Percentiles rank a stretch among this genome's conserved stretches.
These are phyloP conservation scores for Eristalis arbustorum DNA, from an alignment of 2,888 invertebrate genomes.

Conservation along the genomic window DNA sequence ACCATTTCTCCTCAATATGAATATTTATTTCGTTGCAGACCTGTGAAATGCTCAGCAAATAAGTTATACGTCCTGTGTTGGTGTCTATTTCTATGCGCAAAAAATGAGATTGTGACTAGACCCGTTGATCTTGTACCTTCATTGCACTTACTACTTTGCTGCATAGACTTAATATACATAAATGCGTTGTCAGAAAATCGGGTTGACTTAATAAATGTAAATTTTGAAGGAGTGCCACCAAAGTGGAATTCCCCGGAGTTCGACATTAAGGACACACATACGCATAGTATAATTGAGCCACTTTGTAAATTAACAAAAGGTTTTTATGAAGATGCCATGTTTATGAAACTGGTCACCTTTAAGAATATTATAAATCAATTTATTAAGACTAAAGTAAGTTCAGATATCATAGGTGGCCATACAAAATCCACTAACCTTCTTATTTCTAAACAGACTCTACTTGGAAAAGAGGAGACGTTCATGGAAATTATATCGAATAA, in stretches of 20 bases:
- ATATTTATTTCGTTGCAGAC: slow-evolving; percentile 80
- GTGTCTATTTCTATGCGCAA: slow-evolving; percentile 94
- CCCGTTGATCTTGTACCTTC: slow-evolving; percentile 97
- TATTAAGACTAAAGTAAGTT: slow-evolving; percentile 75
- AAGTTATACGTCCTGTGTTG: slow-evolving; percentile 96
- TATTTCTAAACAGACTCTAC: slow-evolving; percentile 83
- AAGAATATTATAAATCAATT: slow-evolving; percentile 87
- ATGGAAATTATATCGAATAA: slow-evolving; percentile 88
- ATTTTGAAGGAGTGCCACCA: slow-evolving; percentile 88
- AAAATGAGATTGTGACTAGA: slow-evolving; percentile 91
- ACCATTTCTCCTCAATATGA: not conserved
- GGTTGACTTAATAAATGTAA: slow-evolving; percentile 91
- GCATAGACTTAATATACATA: slow-evolving; percentile 93
- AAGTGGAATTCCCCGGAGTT: slow-evolving; percentile 84
- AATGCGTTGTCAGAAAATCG: slow-evolving; percentile 91
- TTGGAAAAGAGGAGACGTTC: slow-evolving; percentile 86
- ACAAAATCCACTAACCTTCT: not conserved
- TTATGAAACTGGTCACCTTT: slow-evolving; percentile 94
- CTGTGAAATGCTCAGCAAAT: slow-evolving; percentile 88
- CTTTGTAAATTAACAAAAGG: slow-evolving; percentile 92
- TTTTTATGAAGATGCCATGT: slow-evolving; percentile 92
- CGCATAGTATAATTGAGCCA: slow-evolving; percentile 90
- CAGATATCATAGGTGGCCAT: not conserved
- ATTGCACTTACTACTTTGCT: slow-evolving; percentile 93
- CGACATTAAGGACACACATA: slow-evolving; percentile 80